Percentiles rank a stretch among this genome's conserved stretches.
Evolutionary conservation across 2,888 invertebrate species (phyloP).

Genomic region (Caenorhabditis sp.): DNA sequence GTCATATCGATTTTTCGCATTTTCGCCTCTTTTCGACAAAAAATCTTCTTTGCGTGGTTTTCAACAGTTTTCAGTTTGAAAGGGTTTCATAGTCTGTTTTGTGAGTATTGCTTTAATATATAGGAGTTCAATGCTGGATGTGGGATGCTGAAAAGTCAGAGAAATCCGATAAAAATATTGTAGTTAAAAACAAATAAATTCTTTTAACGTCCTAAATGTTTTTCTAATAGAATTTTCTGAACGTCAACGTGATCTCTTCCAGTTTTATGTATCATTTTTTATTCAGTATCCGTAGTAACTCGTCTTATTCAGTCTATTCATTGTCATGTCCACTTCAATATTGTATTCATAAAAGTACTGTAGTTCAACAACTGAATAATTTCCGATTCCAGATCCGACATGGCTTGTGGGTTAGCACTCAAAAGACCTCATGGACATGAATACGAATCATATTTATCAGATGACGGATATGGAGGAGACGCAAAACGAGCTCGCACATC

Average conservation of each 20-base stretch:
- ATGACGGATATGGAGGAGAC: conserved; percentile 58
- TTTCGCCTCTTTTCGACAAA: conserved; percentile 1
- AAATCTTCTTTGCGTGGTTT: background rate
- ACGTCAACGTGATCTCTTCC: too few species aligned
- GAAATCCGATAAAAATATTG: too few species aligned
- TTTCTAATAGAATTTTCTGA: too few species aligned
- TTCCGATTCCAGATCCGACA: conserved; percentile 43
- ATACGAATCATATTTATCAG: conserved; percentile 64
- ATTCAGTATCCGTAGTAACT: background rate
- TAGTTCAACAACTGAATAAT: background rate
- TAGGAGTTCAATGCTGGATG: too few species aligned
- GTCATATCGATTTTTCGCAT: conserved; percentile 6
- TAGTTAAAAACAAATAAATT: too few species aligned
- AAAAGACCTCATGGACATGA: conserved; percentile 70
- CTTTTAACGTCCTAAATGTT: too few species aligned
- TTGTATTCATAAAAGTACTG: background rate
- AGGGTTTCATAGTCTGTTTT: too few species aligned
- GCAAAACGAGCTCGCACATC: conserved; percentile 64
- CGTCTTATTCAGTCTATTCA: background rate
- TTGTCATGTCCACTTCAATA: background rate
- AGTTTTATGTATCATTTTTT: background rate
- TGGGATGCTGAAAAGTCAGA: too few species aligned
- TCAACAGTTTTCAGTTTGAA: too few species aligned
- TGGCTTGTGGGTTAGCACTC: conserved; percentile 70
- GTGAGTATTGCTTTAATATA: too few species aligned